Base-by-base conservation (phyloP, 2,113 vertebrate genomes). In the Platysteira castanea region DNA sequence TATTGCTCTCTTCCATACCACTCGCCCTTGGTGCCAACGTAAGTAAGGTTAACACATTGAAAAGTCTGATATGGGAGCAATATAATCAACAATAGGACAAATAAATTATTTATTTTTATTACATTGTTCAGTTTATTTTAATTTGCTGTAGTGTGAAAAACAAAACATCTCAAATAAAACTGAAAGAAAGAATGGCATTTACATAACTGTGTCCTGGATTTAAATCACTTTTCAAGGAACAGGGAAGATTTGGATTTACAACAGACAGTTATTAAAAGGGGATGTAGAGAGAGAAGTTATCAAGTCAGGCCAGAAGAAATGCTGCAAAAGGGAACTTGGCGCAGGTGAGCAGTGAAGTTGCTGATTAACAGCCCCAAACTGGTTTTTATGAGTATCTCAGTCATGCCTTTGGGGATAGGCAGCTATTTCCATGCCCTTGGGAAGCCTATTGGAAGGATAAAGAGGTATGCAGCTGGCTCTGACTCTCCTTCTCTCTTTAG, bases 1-100 rank as follows among this genome's bases (percentile, higher is more conserved):
- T 0, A 2, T 21, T 67, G 6, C 18, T 79, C 39, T 73, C 68
- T 52, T 93, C 42, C 17, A 15, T n/a, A 22, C 13, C 1, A 2
- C 6, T 85, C 15, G 60, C 22, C 14, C 28, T n/a, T 1, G 1
- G 17, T 10, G 61, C 10, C 22, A 59, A 10, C 2, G 1, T 52
- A 74, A 65, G 31, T 56, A 63, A 69, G n/a, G 10, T 8, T 52
- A 73, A 39, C 5, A 5, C 7, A 6, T 35, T 79, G 46, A 67
- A 42, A 86, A 64, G 9, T 53, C 46, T 89, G 50, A 46, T 28
- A 35, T 31, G 18, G 16, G 23, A 61, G 33, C 27, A 54, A 52
- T 68, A 47, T 31, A 13, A 60, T 49, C 46, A 44, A 35, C 6
- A 26, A 28, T 17, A 35, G 10, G 9, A 80, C 7, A 89, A 90